These are phyloP conservation scores for Magallana nippona DNA, from an alignment of 2,888 invertebrate species.

Conservation along the genomic window DNA sequence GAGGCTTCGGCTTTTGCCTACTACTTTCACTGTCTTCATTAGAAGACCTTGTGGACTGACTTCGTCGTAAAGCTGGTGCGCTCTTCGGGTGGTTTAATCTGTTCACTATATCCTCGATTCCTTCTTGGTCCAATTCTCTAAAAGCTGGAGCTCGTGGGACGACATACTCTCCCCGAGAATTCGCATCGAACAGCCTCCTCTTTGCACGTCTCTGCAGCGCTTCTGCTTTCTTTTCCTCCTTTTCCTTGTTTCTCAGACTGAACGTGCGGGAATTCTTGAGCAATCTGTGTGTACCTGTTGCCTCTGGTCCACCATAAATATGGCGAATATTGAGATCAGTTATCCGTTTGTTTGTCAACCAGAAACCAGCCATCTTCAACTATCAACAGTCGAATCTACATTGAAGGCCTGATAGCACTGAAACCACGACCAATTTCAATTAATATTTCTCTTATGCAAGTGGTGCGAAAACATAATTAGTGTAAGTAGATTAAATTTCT, in stretches of 20 bases:
- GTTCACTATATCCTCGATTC: neutral
- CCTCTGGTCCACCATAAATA: slow-evolving; percentile 7
- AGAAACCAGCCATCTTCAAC: slow-evolving; percentile 16
- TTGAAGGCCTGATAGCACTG: neutral
- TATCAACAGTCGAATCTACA: neutral
- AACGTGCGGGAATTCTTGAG: neutral
- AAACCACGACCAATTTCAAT: neutral
- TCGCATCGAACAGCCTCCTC: slow-evolving; percentile 19
- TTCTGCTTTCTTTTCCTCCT: neutral
- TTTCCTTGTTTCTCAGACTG: slow-evolving; percentile 8
- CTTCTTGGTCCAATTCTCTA: slow-evolving; percentile 13
- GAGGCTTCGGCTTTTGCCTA: neutral
- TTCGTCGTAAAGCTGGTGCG: slow-evolving; percentile 19
- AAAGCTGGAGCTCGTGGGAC: slow-evolving; percentile 14
- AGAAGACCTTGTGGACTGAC: neutral
- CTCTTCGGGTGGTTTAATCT: slow-evolving; percentile 15
- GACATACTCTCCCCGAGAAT: slow-evolving; percentile 23
- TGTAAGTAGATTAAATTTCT: slow-evolving; percentile 32
- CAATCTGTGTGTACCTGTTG: neutral
- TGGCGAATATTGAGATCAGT: slow-evolving; percentile 20
- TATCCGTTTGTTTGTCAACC: slow-evolving; percentile 21
- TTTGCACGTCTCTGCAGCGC: neutral
- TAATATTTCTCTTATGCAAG: neutral
- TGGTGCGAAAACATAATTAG: slow-evolving; percentile 3
- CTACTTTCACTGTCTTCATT: neutral